Conservation (phyloP, 2,113 vertebrate species). For the Psephotus haematonotus region DNA sequence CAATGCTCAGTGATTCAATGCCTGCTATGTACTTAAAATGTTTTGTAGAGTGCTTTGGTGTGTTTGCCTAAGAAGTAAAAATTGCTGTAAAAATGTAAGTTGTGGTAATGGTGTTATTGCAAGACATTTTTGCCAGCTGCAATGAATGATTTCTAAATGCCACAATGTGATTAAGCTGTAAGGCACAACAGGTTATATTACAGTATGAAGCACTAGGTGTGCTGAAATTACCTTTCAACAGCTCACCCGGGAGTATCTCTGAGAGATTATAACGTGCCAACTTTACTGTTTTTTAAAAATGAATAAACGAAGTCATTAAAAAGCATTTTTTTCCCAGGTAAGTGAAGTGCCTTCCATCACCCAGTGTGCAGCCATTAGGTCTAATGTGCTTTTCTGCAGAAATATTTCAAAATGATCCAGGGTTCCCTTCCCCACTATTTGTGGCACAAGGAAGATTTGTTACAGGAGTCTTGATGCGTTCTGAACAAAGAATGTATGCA, state of each 20-base stretch:
- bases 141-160: slow-evolving; percentile 60
- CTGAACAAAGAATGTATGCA: slow-evolving; percentile 11
- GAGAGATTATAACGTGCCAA: slow-evolving; percentile 62
- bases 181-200: slow-evolving; percentile 63
- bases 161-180: slow-evolving; percentile 64
- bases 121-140: slow-evolving; percentile 51
- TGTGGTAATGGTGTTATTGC: slow-evolving; percentile 18
- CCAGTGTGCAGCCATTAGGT: slow-evolving; percentile 48
- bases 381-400: slow-evolving; percentile 61
- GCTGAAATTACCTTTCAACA: slow-evolving; percentile 61
- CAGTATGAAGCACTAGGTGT: slow-evolving; percentile 40
- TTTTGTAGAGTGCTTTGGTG: slow-evolving; percentile 46
- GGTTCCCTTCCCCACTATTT: neutral
- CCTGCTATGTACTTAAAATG: slow-evolving; percentile 10
- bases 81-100: slow-evolving; percentile 57
- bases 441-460: slow-evolving; percentile 57
- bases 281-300: slow-evolving; percentile 56
- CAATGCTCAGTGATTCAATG: slow-evolving; percentile 32
- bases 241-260: slow-evolving; percentile 51
- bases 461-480: slow-evolving; percentile 27
- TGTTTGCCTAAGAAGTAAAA: slow-evolving; percentile 65
- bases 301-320: slow-evolving; percentile 73
- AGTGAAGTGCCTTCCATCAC: slow-evolving; percentile 64
- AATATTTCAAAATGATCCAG: slow-evolving; percentile 68
- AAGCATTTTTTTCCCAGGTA: slow-evolving; percentile 62